Base-by-base conservation (phyloP, 2,797 vertebrate species). In the Zalophus californianus region DNA sequence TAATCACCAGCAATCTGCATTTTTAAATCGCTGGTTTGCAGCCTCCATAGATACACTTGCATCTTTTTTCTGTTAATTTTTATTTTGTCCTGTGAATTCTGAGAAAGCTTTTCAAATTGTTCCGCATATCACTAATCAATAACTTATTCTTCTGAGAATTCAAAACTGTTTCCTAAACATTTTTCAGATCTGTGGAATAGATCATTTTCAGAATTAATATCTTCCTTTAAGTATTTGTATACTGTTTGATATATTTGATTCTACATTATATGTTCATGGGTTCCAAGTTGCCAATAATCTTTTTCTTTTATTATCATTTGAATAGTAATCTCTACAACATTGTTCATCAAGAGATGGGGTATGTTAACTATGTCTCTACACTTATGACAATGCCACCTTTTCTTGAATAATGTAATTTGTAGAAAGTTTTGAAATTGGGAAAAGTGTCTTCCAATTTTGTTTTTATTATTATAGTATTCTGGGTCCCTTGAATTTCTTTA, bases 91-190 rank as follows among this genome's bases (percentile, higher is more conserved):
- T 91, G 1, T 75, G 68, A n/a, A 93, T 96, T 91, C 92, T 91
- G 68, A 83, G 79, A 96, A 97, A 91, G 8, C 14, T 64, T 95
- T 96, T 84, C 23, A 89, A 86, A 75, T 50, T 50, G 2, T 70
- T 86, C 27, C 5, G 5, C 44, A 21, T 32, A 25, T 93, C 44
- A 83, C 54, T 95, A 91, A 90, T 94, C 90, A 82, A 91, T 90
- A 88, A 48, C 13, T 48, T 93, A 64, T 68, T 92, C 52, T 94
- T 94, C 73, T 90, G 80, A 90, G 72, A 96, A 97, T 62, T 66
- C n/a, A 90, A 10, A 94, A 75, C 27, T 58, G 54, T 78, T 90
- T 96, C 20, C 14, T 68, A 75, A 78, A 93, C 4, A 58, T 44
- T 89, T 94, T 90, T 85, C 16, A 75, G 11, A 95, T 86, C 32